Base-by-base conservation (phyloP, 1,140 invertebrate genomes). In the Hormaphis cornu region DNA sequence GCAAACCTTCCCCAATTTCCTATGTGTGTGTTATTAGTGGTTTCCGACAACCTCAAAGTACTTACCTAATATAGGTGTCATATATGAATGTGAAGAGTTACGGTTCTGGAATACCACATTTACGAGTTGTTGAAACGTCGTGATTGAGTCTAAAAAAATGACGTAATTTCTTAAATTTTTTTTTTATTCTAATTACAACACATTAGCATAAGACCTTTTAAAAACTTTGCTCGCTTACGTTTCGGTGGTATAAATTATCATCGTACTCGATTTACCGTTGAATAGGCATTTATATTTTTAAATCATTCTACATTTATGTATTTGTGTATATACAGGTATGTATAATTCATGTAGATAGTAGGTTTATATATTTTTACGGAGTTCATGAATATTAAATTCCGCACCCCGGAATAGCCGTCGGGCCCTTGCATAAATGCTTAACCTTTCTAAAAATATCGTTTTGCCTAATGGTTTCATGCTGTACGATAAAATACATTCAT, bases 301-400 rank as follows among this genome's bases (percentile, higher is more conserved):
- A 58, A 58, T 40, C 54, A 52, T 28, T 28, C 9, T 33, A 33
- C n/a, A 30, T 53, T 16, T 42, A n/a, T 52, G 28, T 52, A 52
- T 26, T 14, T 52, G 14, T 14, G 24, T 53, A 18, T 33, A 54
- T 54, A 14, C 16, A 22, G 14, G 35, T 22, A 22, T 35, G 7
- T 40, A 1, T 40, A n/a, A n/a, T n/a, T n/a, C n/a, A n/a, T n/a
- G n/a, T n/a, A n/a, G n/a, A n/a, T n/a, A n/a, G n/a, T n/a, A n/a
- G n/a, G n/a, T n/a, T n/a, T n/a, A n/a, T n/a, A n/a, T n/a, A n/a
- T 16, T 40, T 54, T 33, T 33, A 24, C 24, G 8, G 10, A 58
- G 33, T 58, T 58, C 54, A 58, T 58, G 54, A 58, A 58, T 58
- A 58, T 58, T 58, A 58, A 58, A 58, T 58, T 58, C 14, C 14